phyloP scores from a whole-genome alignment of 2,888 invertebrate genomes.

The Latheticus oryzae region DNA sequence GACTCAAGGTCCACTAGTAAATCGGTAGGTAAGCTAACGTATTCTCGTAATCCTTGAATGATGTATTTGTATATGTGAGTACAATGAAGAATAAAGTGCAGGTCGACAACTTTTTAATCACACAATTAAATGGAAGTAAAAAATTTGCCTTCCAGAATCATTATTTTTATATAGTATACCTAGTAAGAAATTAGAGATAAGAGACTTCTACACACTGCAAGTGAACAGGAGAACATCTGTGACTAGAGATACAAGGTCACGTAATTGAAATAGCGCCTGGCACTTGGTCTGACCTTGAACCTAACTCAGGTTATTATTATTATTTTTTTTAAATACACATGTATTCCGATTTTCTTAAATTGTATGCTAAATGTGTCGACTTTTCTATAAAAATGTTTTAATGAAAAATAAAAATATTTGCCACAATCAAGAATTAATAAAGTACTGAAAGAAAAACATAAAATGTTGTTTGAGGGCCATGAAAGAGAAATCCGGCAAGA shows the following conservation, averaged over 20 bases:
- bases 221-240: conserved; percentile 40
- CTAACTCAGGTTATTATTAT: conserved; percentile 42
- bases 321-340: conserved; percentile 16
- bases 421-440: too few species aligned
- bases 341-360: too few species aligned
- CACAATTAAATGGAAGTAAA: too few species aligned
- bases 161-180: neutral
- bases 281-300: conserved; percentile 53
- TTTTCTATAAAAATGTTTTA: too few species aligned
- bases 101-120: conserved; percentile 28
- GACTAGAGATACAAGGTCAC: conserved; percentile 52
- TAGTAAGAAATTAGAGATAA: too few species aligned
- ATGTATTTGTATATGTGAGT: conserved; percentile 43
- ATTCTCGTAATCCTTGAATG: conserved; percentile 56
- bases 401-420: too few species aligned
- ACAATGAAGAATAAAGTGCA: conserved; percentile 33
- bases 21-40: conserved; percentile 49
- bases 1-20: conserved; percentile 56
- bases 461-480: too few species aligned
- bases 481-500: too few species aligned
- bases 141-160: too few species aligned
- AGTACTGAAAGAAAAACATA: too few species aligned
- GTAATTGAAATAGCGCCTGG: conserved; percentile 51
- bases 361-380: too few species aligned
- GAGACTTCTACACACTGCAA: conserved; percentile 19